Conservation (phyloP, 2,113 vertebrate species). For the Pomatorhinus ruficollis region DNA sequence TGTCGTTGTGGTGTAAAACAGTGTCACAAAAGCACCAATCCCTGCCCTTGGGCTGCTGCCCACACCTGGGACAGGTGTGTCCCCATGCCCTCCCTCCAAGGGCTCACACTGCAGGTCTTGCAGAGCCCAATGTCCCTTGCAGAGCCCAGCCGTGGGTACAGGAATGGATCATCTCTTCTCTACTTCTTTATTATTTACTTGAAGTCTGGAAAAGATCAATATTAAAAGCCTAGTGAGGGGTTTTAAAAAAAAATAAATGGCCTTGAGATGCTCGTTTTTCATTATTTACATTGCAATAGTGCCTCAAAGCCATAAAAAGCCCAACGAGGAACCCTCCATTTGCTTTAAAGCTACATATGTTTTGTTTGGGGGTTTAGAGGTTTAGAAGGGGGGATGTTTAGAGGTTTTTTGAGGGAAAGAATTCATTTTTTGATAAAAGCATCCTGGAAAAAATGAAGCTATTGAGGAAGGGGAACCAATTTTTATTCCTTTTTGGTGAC, state of each 20-base stretch:
- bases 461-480: constrained; percentile 2
- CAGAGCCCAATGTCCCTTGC: rapidly evolving
- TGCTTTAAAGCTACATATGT: neutral
- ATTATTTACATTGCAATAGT: neutral
- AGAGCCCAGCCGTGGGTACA: neutral
- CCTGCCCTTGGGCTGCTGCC: neutral
- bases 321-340: neutral
- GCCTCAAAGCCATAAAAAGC: neutral
- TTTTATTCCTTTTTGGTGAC: constrained; percentile 40
- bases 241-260: neutral
- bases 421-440: constrained; percentile 42
- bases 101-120: neutral
- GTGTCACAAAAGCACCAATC: neutral
- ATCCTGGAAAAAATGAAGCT: constrained; percentile 20
- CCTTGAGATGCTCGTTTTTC: neutral
- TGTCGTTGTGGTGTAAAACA: too few relatives aligned
- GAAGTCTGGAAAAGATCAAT: neutral
- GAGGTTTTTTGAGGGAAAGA: constrained; percentile 13
- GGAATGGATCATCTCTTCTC: neutral
- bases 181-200: neutral
- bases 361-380: neutral
- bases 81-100: neutral
- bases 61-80: neutral
- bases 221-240: neutral
- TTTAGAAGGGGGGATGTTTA: neutral